Conservation (phyloP, 2,797 vertebrate species). For the Etheostoma perlongum region DNA sequence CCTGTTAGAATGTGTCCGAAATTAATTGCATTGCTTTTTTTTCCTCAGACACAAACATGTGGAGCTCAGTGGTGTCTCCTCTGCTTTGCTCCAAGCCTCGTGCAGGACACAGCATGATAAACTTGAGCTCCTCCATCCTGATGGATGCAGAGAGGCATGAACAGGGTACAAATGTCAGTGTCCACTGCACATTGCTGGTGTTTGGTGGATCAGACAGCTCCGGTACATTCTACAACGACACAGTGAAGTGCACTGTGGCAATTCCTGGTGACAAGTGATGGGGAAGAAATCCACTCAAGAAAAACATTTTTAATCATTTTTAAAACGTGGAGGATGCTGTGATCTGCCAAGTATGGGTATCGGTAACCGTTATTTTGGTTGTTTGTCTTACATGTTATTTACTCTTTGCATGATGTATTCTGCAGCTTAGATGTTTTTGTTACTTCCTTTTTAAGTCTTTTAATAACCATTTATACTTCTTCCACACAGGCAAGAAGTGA, state of each 20-base stretch:
- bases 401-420: slow-evolving; percentile 4
- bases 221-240: slow-evolving; percentile 88
- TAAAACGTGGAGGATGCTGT: neutral
- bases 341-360: neutral
- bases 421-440: neutral
- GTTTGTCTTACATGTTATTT: neutral
- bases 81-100: slow-evolving; percentile 84
- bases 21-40: slow-evolving; percentile 4
- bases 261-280: slow-evolving; percentile 63
- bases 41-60: slow-evolving; percentile 85
- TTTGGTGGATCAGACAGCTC: slow-evolving; percentile 91
- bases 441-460: neutral
- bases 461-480: neutral
- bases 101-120: slow-evolving; percentile 89
- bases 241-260: slow-evolving; percentile 76
- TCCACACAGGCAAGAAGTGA: neutral
- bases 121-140: slow-evolving; percentile 63
- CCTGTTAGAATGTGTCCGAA: neutral
- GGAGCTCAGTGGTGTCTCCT: slow-evolving; percentile 83
- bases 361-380: neutral
- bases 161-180: slow-evolving; percentile 36
- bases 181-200: slow-evolving; percentile 81
- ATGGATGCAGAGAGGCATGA: slow-evolving; percentile 64
- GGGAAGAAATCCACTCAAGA: neutral
- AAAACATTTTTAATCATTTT: neutral